These are phyloP conservation scores for Marmota flaviventris DNA, from an alignment of 2,113 vertebrate species.

Conservation along the genomic window DNA sequence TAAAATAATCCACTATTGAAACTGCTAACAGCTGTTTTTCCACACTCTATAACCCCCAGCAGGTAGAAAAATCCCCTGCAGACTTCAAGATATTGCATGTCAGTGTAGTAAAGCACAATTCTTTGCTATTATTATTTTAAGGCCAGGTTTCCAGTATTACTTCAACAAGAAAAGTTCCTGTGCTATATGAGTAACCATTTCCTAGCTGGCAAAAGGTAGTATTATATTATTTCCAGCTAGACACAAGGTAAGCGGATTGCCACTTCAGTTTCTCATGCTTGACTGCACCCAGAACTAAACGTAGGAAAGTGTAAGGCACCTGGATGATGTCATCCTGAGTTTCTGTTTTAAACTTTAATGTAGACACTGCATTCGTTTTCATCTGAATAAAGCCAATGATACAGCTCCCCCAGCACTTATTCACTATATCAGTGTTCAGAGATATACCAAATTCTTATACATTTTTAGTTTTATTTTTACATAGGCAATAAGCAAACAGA, in stretches of 20 bases:
- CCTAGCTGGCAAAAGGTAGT: conserved; percentile 65
- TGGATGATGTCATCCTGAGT: background rate
- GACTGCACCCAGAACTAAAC: conserved; percentile 28
- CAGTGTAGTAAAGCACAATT: conserved; percentile 68
- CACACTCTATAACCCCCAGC: conserved; percentile 75
- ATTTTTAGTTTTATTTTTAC: conserved; percentile 24
- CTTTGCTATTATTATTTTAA: conserved; percentile 83
- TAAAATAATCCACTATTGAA: conserved; percentile 82
- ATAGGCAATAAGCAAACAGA: background rate
- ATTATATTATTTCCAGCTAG: conserved; percentile 58
- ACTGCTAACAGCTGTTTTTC: conserved; percentile 82
- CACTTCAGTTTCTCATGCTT: background rate
- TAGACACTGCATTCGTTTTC: background rate
- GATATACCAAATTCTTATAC: background rate
- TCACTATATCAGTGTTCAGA: background rate
- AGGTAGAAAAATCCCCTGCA: conserved; percentile 82
- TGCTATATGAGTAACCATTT: conserved; percentile 51
- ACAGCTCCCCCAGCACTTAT: conserved; percentile 38
- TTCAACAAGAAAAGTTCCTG: conserved; percentile 73
- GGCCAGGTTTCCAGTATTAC: conserved; percentile 71
- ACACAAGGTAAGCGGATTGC: conserved; percentile 10
- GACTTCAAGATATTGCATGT: conserved; percentile 79
- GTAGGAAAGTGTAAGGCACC: background rate
- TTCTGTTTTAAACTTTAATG: conserved; percentile 48
- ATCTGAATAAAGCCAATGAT: conserved; percentile 35